Evolutionary conservation across 2,888 invertebrate species (phyloP), one percentile per base, ranked within the genome.

Genomic region (Scaptomyza reducta): DNA sequence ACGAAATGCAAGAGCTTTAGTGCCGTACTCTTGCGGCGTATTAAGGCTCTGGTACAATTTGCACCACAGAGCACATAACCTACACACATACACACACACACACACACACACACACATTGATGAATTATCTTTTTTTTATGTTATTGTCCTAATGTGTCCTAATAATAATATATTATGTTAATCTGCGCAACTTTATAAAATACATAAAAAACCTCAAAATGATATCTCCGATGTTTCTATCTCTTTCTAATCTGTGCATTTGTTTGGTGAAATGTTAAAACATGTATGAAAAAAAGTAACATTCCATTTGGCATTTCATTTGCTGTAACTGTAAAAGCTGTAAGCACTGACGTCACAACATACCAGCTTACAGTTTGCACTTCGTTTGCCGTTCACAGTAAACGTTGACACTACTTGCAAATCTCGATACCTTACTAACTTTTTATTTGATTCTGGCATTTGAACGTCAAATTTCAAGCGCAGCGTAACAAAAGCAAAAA

Each of bases 21-120:
- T 25, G 95, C 96, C 90, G 94, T 95, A 0, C 92, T 97, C 9
- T 90, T 97, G 54, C 94, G 96, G 74, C 95, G 96, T 90, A 95
- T 96, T 76, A 96, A 96, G 91, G 94, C 94, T 67, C 93, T 96
- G 84, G 93, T 96, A 73, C 96, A 96, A 91, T 96, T 96, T 92
- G 95, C 96, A 42, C 93, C 94, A 7, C 51, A 54, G 13, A 9
- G 13, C 18, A 49, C 42, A 9, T 61, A 55, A 61, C 38, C 13
- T 10, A 11, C 2, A 1, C 6, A 35, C n/a, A n/a, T 50, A 31
- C 31, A 9, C n/a, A n/a, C n/a, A n/a, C n/a, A n/a, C n/a, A n/a
- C n/a, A n/a, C n/a, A n/a, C n/a, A n/a, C n/a, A n/a, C n/a, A n/a
- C n/a, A n/a, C n/a, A n/a, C n/a, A n/a, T n/a, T n/a, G n/a, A n/a